Percentiles rank a stretch among this genome's conserved stretches.
These are phyloP conservation scores for Oncorhynchus gorbuscha DNA, from an alignment of 2,113 vertebrate genomes.

Conservation along the genomic window DNA sequence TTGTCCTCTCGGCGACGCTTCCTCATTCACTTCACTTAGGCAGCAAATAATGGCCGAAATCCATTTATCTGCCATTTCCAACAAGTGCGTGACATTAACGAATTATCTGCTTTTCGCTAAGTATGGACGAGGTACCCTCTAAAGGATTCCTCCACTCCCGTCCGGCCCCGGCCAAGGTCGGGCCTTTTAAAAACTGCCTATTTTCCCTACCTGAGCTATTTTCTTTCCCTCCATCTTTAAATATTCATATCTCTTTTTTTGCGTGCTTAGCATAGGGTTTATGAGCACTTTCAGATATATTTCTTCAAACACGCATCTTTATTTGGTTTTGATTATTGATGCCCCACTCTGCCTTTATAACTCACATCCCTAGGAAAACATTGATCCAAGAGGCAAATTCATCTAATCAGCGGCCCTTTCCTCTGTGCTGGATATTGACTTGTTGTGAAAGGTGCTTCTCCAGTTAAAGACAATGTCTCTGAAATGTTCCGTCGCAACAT, in stretches of 20 bases:
- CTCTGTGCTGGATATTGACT: constrained; percentile 76
- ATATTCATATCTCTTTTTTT: constrained; percentile 74
- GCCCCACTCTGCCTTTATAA: constrained; percentile 73
- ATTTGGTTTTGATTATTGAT: constrained; percentile 80
- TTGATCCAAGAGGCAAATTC: constrained; percentile 77
- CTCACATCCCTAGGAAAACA: constrained; percentile 75
- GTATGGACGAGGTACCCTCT: constrained; percentile 79
- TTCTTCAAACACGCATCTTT: constrained; percentile 77
- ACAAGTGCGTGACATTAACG: constrained; percentile 82
- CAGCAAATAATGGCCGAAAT: constrained; percentile 81
- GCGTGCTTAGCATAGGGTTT: constrained; percentile 63
- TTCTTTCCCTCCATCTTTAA: constrained; percentile 76
- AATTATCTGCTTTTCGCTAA: constrained; percentile 83
- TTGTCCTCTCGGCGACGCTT: constrained; percentile 77
- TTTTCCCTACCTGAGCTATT: constrained; percentile 62
- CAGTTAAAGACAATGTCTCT: constrained; percentile 71
- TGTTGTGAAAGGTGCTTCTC: constrained; percentile 78
- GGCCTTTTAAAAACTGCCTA: constrained; percentile 70
- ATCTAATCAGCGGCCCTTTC: constrained; percentile 78
- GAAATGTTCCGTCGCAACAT: constrained; percentile 64
- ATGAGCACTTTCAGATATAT: constrained; percentile 71
- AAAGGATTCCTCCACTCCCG: constrained; percentile 72
- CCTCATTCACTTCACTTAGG: constrained; percentile 82
- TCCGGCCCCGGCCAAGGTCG: constrained; percentile 64
- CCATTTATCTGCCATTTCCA: constrained; percentile 87